phyloP scores from a whole-genome alignment of 2,113 vertebrate genomes.

The Atractosteus spatula region DNA sequence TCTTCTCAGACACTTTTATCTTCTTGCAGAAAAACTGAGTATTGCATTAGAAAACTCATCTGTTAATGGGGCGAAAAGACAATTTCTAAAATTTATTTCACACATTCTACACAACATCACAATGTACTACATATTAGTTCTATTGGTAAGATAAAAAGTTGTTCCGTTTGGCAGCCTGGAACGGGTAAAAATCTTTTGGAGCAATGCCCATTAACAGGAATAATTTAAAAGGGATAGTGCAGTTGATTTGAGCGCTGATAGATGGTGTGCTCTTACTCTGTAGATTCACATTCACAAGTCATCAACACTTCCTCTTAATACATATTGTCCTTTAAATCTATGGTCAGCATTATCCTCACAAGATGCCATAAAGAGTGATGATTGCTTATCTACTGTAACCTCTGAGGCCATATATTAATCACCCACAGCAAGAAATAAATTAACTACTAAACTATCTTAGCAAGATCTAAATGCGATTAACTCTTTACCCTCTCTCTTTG shows the following conservation, averaged over 20 bases:
- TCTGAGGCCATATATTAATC: slow-evolving; percentile 63
- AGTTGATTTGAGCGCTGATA: slow-evolving; percentile 57
- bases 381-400: slow-evolving; percentile 61
- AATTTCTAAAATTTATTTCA: no score
- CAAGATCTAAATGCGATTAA: slow-evolving; percentile 63
- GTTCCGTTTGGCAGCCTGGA: neutral
- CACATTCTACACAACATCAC: no score
- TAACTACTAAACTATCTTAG: slow-evolving; percentile 58
- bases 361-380: slow-evolving; percentile 41
- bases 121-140: no score
- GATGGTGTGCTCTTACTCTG: slow-evolving; percentile 61
- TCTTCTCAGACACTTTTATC: no score
- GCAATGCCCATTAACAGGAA: slow-evolving; percentile 28
- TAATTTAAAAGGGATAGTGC: slow-evolving; percentile 38
- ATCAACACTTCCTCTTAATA: slow-evolving; percentile 37
- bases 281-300: slow-evolving; percentile 47
- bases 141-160: no score
- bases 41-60: no score
- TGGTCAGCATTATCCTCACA: slow-evolving; percentile 60
- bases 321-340: slow-evolving; percentile 61
- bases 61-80: no score
- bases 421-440: slow-evolving; percentile 61
- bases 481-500: slow-evolving; percentile 52
- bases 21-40: no score
- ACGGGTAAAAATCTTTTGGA: slow-evolving; percentile 1